Evolutionary conservation across 2,888 invertebrate species (phyloP).

Genomic region (Eumacrocentrus americanus): DNA sequence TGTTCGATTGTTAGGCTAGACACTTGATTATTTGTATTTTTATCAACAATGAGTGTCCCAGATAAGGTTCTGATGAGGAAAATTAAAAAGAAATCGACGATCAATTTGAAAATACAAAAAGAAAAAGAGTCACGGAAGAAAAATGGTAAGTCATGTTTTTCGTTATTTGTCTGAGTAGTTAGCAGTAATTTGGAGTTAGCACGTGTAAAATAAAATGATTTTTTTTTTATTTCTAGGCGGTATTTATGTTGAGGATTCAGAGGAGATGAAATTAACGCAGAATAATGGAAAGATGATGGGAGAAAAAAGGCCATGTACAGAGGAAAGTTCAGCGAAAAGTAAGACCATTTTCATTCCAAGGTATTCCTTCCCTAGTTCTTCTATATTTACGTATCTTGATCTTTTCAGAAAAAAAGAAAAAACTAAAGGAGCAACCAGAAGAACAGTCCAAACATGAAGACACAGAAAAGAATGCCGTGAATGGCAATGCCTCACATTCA

Average conservation of each 20-base stretch:
- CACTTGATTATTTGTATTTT: no score
- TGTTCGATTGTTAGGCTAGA: no score
- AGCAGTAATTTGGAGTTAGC: constrained; percentile 5
- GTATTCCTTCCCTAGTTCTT: background rate
- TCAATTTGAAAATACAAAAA: no score
- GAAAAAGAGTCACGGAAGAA: constrained; percentile 62
- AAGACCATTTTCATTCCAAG: constrained; percentile 21
- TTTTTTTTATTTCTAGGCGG: constrained; percentile 13
- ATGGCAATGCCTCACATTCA: constrained; percentile 42
- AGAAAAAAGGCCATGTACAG: constrained; percentile 34
- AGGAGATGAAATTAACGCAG: constrained; percentile 21
- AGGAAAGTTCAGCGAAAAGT: constrained; percentile 43
- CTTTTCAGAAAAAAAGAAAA: background rate
- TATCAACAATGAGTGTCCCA: no score
- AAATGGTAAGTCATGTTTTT: constrained; percentile 42
- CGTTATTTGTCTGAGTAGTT: no score
- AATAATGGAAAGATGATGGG: constrained; percentile 27
- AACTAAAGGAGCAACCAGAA: constrained; percentile 12
- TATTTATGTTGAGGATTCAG: constrained; percentile 2
- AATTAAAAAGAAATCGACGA: no score
- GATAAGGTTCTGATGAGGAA: no score
- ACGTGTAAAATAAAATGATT: background rate
- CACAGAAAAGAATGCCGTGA: constrained; percentile 40
- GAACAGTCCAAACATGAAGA: constrained; percentile 30
- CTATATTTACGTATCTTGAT: constrained; percentile 31